These are phyloP conservation scores for Pediacus dermestoides DNA, from an alignment of 2,888 invertebrate genomes.

Conservation along the genomic window DNA sequence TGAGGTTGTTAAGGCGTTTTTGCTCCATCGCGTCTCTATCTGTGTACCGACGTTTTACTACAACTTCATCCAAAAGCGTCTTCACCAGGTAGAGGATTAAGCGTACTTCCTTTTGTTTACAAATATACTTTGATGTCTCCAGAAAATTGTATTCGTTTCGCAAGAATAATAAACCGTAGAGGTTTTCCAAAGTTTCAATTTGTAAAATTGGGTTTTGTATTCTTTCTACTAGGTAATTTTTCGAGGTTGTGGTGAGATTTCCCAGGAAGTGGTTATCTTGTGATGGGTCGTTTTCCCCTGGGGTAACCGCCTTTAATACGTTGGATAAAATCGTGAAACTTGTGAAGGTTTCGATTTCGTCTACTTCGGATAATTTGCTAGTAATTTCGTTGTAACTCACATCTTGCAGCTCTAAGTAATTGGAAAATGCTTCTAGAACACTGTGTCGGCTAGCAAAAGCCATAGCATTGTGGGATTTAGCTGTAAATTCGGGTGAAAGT, in stretches of 20 bases:
- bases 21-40: conserved; percentile 39
- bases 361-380: background rate
- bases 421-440: conserved; percentile 23
- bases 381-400: conserved; percentile 6
- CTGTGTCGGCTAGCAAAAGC: conserved; percentile 18
- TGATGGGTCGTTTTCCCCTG: too few species aligned
- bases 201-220: conserved; percentile 52
- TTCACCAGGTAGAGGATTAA: conserved; percentile 58
- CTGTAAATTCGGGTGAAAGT: background rate
- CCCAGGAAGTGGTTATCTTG: too few species aligned
- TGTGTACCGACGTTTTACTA: conserved; percentile 45
- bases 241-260: conserved; percentile 32
- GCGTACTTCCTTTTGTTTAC: conserved; percentile 58
- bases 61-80: conserved; percentile 53
- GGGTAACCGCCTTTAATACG: conserved; percentile 53
- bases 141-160: conserved; percentile 38
- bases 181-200: conserved; percentile 65
- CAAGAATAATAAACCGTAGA: conserved; percentile 65
- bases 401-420: conserved; percentile 21
- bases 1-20: conserved; percentile 40
- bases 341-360: conserved; percentile 52
- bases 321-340: conserved; percentile 55
- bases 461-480: background rate
- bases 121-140: conserved; percentile 60
- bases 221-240: conserved; percentile 40